Base-by-base conservation (phyloP, 1,140 invertebrate genomes). In the Heliconius congener region DNA sequence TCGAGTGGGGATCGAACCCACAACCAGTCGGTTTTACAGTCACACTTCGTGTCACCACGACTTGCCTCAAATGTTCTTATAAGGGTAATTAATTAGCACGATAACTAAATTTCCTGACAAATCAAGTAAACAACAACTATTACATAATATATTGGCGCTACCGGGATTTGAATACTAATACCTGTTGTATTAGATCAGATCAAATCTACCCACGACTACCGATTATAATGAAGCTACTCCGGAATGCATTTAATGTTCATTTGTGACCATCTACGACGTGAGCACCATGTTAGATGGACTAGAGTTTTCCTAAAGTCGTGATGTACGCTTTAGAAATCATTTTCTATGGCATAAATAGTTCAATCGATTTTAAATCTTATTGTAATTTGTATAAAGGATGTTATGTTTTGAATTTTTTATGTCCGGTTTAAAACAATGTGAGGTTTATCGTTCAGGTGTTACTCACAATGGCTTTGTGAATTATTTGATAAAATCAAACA, bases 301-400 rank as follows among this genome's bases (percentile, higher is more conserved):
- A 82, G 78, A 81, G 79, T 83, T 75, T 82, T 80, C 82, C 72
- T 78, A 81, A 82, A 80, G 78, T 83, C 82, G 82, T 83, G 82
- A 83, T 71, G 42, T 74, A 77, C 42, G 77, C 34, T n/a, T 77
- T 73, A 73, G 16, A 39, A 80, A 37, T 34, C 37, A 30, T 57
- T 52, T 57, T 57, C 39, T 19, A 11, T 0, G 16, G 30, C 8
- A 74, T 74, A 6, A 27, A 79, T 30, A 52, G 30, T 55, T 0
- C 66, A 57, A 71, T 42, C n/a, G 3, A 39, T 75, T 74, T 19
- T 34, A 52, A 50, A 19, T 39, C 50, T 75, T 79, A 57, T 71
- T 23, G 2, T 4, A 1, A 30, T 2, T 3, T 0, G 0, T 5
- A 16, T 71, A 75, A 72, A 34, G 11, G 27, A 2, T 42, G 57